These are phyloP conservation scores for Hymenopus coronatus DNA, from an alignment of 2,888 invertebrate genomes.

Conservation along the genomic window DNA sequence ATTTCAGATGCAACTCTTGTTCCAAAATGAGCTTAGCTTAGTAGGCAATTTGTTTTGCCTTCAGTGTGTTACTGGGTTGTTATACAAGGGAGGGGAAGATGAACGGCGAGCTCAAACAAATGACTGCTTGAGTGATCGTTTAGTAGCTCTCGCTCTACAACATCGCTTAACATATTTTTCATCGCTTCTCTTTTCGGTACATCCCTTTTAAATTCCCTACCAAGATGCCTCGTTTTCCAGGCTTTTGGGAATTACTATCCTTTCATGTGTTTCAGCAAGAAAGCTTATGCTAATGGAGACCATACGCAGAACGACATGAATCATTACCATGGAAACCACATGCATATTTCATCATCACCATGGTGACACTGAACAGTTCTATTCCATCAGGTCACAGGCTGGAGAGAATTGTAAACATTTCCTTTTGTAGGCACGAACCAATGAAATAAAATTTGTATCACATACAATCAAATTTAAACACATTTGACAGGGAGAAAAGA, in stretches of 20 bases:
- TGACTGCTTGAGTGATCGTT: constrained; percentile 24
- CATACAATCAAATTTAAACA: no score
- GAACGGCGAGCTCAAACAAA: constrained; percentile 10
- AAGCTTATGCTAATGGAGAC: not conserved
- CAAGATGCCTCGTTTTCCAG: not conserved
- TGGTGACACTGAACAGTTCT: not conserved
- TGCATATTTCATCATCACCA: not conserved
- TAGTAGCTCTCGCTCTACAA: not conserved
- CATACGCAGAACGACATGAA: not conserved
- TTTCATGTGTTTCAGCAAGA: not conserved
- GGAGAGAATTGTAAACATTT: no score
- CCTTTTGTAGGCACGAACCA: no score
- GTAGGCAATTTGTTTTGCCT: not conserved
- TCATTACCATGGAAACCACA: not conserved
- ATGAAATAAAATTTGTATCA: no score
- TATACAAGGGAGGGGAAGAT: not conserved
- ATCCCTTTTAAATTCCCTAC: not conserved
- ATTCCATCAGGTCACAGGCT: no score
- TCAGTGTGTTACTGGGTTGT: not conserved
- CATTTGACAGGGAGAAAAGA: no score
- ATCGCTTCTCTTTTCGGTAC: not conserved
- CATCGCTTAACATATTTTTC: not conserved
- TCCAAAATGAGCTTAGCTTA: not conserved
- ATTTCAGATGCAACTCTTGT: not conserved
- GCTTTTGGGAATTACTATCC: not conserved